Conservation (phyloP, 2,797 vertebrate species). For the Echiichthys vipera region DNA sequence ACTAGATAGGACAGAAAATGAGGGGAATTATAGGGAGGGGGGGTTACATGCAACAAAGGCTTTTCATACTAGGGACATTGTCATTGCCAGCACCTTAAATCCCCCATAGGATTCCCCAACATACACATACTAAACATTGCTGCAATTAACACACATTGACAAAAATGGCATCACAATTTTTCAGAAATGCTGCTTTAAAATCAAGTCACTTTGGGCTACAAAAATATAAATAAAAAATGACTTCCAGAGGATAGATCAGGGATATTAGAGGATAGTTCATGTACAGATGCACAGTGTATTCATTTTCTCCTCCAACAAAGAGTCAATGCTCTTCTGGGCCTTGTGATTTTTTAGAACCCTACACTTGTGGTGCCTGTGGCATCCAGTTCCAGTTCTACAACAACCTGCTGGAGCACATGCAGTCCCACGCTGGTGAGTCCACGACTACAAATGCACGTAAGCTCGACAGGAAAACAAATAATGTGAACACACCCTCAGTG, state of each 20-base stretch:
- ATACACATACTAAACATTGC: neutral
- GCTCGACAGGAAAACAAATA: constrained; percentile 44
- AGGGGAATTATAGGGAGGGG: neutral
- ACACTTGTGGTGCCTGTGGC: constrained; percentile 98
- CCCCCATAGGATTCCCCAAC: neutral
- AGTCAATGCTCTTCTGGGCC: constrained; percentile 78
- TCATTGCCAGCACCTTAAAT: neutral
- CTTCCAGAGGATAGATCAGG: constrained; percentile 23
- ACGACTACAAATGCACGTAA: constrained; percentile 65
- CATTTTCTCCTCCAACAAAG: constrained; percentile 61
- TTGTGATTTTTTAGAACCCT: constrained; percentile 94
- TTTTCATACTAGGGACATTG: neutral
- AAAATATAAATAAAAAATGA: constrained; percentile 8
- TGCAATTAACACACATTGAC: neutral
- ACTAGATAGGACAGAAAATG: neutral
- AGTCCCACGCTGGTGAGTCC: constrained; percentile 97
- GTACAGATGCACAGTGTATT: constrained; percentile 53
- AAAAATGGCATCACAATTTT: constrained; percentile 8
- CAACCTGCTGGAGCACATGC: constrained; percentile 99
- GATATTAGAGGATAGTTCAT: constrained; percentile 25
- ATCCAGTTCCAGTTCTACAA: constrained; percentile 99
- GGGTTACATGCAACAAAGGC: neutral
- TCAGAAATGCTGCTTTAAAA: neutral
- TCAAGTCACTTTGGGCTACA: constrained; percentile 6
- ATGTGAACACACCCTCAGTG: constrained; percentile 50